Conservation (phyloP, 1,140 invertebrate species). For the Bemisia tabaci region DNA sequence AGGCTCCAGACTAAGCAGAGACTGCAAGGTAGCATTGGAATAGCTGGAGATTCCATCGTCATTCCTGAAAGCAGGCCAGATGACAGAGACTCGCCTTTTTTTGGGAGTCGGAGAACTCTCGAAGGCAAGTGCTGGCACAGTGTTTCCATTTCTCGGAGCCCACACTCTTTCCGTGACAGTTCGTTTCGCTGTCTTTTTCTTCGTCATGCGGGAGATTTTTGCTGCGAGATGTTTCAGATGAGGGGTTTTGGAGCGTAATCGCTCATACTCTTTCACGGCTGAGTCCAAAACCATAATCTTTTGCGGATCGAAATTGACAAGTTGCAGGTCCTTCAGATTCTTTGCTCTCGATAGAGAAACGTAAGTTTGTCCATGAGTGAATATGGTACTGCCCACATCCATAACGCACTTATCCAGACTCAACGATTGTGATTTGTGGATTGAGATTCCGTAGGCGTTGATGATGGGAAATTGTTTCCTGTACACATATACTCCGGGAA, state of each 20-base stretch:
- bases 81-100: background rate
- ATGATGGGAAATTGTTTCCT: slow-evolving; percentile 30
- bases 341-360: slow-evolving; percentile 29
- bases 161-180: background rate
- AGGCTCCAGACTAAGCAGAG: background rate
- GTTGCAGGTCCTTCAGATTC: slow-evolving; percentile 21
- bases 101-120: background rate
- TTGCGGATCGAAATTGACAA: slow-evolving; percentile 10
- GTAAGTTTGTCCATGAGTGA: slow-evolving; percentile 26
- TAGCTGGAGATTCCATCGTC: background rate
- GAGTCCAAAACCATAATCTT: background rate
- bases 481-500: slow-evolving; percentile 23
- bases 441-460: slow-evolving; percentile 29
- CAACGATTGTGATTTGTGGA: slow-evolving; percentile 32
- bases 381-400: slow-evolving; percentile 25
- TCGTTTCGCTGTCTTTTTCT: background rate
- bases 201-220: background rate
- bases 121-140: background rate
- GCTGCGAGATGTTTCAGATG: background rate
- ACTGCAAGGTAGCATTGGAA: background rate
- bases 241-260: background rate
- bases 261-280: background rate
- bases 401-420: slow-evolving; percentile 26
- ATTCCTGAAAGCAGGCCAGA: background rate
- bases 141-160: background rate